Percentiles rank a stretch among this genome's conserved stretches.
Conservation (phyloP, 2,797 vertebrate species). For the Margarornis squamiger region DNA sequence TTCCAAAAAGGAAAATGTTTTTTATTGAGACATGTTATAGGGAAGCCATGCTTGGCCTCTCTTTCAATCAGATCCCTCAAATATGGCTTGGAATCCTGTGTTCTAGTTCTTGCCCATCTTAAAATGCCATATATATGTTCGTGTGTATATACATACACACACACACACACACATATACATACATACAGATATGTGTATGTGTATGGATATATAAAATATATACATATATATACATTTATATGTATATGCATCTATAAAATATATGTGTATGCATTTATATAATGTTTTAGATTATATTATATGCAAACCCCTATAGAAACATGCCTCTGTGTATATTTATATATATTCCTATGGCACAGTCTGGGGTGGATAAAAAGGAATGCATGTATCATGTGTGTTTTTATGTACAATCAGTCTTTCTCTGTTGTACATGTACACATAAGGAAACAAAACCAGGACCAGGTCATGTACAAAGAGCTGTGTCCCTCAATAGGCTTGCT, state of each 20-base stretch:
- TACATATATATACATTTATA: neutral
- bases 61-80: neutral
- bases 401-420: neutral
- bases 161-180: too few species aligned
- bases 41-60: neutral
- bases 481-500: neutral
- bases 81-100: neutral
- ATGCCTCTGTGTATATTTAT: accelerated
- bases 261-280: neutral
- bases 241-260: neutral
- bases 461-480: neutral
- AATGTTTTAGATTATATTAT: neutral
- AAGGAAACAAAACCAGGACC: neutral
- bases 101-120: neutral
- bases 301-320: neutral
- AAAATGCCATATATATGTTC: neutral
- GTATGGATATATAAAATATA: neutral
- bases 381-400: neutral
- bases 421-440: neutral
- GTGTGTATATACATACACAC: neutral
- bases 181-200: neutral
- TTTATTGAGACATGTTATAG: neutral
- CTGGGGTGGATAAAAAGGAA: neutral
- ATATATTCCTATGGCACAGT: neutral
- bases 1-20: neutral